Base-by-base conservation (phyloP, 92 coral and sea anemone genomes). In the Nematostella vectensis region DNA sequence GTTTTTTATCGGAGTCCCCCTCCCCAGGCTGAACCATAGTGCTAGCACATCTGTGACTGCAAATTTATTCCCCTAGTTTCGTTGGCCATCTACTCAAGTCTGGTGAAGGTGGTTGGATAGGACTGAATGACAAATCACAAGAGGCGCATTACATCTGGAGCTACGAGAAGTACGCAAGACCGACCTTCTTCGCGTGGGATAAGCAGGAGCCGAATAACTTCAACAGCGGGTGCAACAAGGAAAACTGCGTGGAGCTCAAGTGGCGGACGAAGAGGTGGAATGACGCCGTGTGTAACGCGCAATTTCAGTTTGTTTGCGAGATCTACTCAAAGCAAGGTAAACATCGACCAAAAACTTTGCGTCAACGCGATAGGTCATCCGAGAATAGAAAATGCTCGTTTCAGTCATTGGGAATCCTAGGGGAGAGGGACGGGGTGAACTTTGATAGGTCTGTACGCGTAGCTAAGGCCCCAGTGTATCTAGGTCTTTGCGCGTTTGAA, bases 41-140 rank as follows among this genome's bases (percentile, higher is more conserved):
- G n/a, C n/a, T n/a, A n/a, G n/a, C n/a, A n/a, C n/a, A n/a, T n/a
- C n/a, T n/a, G n/a, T n/a, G n/a, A n/a, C n/a, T n/a, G n/a, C n/a
- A n/a, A n/a, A n/a, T n/a, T n/a, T n/a, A n/a, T n/a, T 31, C 51
- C 43, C 47, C 0, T 43, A 89, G 97, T 26, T 85, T 89, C 57
- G 80, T 89, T 6, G 94, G 87, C 24, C 55, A 68, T 22, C 82
- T 89, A 10, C 68, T 89, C 4, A 57, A 63, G 44, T 68, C 95
- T 21, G 97, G 95, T 21, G 82, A 74, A 45, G 97, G 97, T 0
- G 97, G 65, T 1, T 89, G 97, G 97, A 65, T 89, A 2, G 97
- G 97, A 25, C 56, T 89, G 48, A 89, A 85, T 65, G 97, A 89
- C 74, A 81, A 79, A 78, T 63, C 80, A 27, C 62, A 57, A 23